These are phyloP conservation scores for Chondrilla cf. caribensis DNA, from an alignment of 37 sponge, comb jelly and placozoan genomes.

Conservation along the genomic window DNA sequence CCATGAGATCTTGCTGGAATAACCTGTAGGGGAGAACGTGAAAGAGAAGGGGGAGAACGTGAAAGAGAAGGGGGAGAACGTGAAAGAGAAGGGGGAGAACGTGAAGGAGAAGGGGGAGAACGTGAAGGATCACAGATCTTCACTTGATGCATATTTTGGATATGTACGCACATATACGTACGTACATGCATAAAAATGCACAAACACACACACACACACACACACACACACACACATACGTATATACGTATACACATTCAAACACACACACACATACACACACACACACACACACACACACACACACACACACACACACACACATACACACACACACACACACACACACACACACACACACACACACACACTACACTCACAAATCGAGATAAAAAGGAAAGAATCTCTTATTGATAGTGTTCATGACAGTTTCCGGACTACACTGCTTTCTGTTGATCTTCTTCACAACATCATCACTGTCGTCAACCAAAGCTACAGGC, in stretches of 20 bases:
- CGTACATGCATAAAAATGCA: not conserved
- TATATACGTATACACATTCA: not conserved
- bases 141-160: too few relatives aligned
- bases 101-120: too few relatives aligned
- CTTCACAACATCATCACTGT: not conserved
- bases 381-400: too few relatives aligned
- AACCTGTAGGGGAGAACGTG: not conserved
- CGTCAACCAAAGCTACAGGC: not conserved
- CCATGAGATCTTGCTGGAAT: not conserved
- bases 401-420: too few relatives aligned
- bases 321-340: not conserved
- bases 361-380: too few relatives aligned
- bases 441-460: too few relatives aligned
- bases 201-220: conserved; percentile 26
- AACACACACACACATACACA: conserved; percentile 1
- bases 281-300: not conserved
- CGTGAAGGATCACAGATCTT: too few relatives aligned
- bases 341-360: too few relatives aligned
- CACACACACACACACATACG: not conserved
- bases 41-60: not conserved
- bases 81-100: too few relatives aligned
- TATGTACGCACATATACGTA: not conserved
- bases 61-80: not conserved
- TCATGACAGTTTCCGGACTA: too few relatives aligned
- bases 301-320: conserved; percentile 3